A percentile compares a stretch with the other conserved stretches of the same genome.
phyloP scores from a whole-genome alignment of 2,797 vertebrate species.

The Sebastes cheni region DNA sequence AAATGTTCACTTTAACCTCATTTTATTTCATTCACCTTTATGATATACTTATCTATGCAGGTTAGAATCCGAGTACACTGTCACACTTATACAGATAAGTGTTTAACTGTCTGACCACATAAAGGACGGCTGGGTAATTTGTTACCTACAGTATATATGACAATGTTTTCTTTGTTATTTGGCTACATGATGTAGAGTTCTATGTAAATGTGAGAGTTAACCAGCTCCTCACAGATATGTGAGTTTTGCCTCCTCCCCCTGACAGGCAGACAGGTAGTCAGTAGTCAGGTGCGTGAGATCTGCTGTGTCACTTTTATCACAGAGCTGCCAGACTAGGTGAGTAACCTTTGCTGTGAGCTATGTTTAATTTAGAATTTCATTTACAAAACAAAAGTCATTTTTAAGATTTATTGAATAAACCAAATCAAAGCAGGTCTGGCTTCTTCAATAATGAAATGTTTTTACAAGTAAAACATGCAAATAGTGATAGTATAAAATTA shows the following conservation, averaged over 20 bases:
- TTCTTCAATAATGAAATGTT: background rate
- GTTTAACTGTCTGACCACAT: background rate
- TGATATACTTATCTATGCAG: background rate
- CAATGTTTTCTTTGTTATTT: background rate
- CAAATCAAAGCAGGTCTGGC: background rate
- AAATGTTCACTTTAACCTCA: background rate
- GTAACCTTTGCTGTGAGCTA: background rate
- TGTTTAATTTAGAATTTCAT: background rate
- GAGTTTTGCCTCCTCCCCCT: constrained; percentile 35
- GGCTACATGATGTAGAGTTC: background rate
- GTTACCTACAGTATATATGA: background rate
- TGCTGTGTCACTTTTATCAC: constrained; percentile 22
- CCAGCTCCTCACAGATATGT: background rate
- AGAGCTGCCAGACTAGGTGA: constrained; percentile 39
- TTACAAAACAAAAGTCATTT: background rate
- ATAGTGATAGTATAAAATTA: background rate
- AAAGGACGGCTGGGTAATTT: background rate
- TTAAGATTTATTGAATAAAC: background rate
- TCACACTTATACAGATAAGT: background rate
- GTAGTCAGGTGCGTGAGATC: background rate
- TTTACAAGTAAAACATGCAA: background rate
- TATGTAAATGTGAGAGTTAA: background rate
- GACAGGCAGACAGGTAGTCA: background rate
- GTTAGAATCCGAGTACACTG: background rate
- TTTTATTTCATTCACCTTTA: background rate